Evolutionary conservation across 1,140 invertebrate genomes (phyloP).

Genomic region (Zaprionus camerounensis): DNA sequence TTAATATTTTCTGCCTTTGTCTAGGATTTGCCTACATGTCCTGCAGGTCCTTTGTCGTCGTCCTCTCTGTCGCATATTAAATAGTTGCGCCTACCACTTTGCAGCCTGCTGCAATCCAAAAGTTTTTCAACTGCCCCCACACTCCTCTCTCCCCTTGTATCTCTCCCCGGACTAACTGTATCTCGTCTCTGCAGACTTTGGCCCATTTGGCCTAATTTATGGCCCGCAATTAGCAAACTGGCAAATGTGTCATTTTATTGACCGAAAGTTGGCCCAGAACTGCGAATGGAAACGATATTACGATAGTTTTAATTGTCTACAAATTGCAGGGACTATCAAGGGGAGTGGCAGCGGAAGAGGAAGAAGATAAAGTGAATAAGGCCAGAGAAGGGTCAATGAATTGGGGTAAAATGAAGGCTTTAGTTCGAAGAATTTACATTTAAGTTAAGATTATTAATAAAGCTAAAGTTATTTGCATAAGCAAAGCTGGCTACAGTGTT

Average conservation of each 20-base stretch:
- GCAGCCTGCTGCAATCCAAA: slow-evolving; percentile 71
- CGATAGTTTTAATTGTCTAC: slow-evolving; percentile 33
- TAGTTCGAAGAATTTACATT: neutral
- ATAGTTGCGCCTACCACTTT: slow-evolving; percentile 50
- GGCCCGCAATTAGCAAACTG: slow-evolving; percentile 75
- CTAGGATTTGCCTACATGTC: slow-evolving; percentile 55
- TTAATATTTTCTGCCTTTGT: slow-evolving; percentile 77
- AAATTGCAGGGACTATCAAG: slow-evolving; percentile 10
- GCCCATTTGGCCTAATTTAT: slow-evolving; percentile 59
- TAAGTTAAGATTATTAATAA: neutral
- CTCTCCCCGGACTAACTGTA: neutral
- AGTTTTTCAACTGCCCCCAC: slow-evolving; percentile 47
- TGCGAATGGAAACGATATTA: slow-evolving; percentile 44
- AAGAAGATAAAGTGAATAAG: neutral
- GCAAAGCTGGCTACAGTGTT: too few species aligned
- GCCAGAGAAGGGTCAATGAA: neutral
- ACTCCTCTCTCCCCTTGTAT: neutral
- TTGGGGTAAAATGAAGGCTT: neutral
- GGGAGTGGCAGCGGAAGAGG: neutral
- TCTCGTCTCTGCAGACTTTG: slow-evolving; percentile 20
- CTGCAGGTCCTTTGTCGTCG: slow-evolving; percentile 41
- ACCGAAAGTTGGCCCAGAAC: slow-evolving; percentile 43
- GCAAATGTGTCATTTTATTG: slow-evolving; percentile 77
- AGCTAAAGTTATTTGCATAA: neutral
- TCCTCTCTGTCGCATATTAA: slow-evolving; percentile 71